Conservation (phyloP, 2,888 invertebrate genomes). For the Elgonia sp. region DNA sequence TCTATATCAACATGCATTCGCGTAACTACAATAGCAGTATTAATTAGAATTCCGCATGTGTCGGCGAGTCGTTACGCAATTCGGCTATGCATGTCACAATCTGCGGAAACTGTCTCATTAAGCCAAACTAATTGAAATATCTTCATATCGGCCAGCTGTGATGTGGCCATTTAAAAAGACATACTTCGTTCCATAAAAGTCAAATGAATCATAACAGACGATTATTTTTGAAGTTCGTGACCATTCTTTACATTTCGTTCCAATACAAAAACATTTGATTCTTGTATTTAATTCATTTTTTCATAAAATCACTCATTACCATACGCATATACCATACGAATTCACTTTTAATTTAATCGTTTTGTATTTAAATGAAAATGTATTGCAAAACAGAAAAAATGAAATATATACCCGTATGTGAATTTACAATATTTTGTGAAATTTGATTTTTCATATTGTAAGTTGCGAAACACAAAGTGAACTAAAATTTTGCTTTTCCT, state of each 20-base stretch:
- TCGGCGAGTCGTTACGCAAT: slow-evolving; percentile 74
- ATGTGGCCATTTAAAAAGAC: slow-evolving; percentile 58
- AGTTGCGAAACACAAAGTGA: slow-evolving; percentile 3
- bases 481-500: slow-evolving; percentile 59
- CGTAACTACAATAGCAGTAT: slow-evolving; percentile 70
- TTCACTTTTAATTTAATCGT: too few relatives aligned
- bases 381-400: too few relatives aligned
- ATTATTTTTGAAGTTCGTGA: slow-evolving; percentile 22
- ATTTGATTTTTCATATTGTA: background rate
- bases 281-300: too few relatives aligned
- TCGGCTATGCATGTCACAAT: slow-evolving; percentile 71
- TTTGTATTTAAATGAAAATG: too few relatives aligned
- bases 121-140: slow-evolving; percentile 74
- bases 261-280: too few relatives aligned
- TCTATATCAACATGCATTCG: slow-evolving; percentile 66
- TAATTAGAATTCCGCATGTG: slow-evolving; percentile 74
- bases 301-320: too few relatives aligned
- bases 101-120: slow-evolving; percentile 74
- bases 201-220: slow-evolving; percentile 48
- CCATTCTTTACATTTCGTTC: background rate
- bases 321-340: too few relatives aligned
- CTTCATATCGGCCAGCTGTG: slow-evolving; percentile 71
- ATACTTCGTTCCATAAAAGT: slow-evolving; percentile 46
- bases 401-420: too few relatives aligned
- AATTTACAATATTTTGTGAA: too few relatives aligned